phyloP scores from a whole-genome alignment of 2,888 invertebrate species.

The Epiblema foenella region DNA sequence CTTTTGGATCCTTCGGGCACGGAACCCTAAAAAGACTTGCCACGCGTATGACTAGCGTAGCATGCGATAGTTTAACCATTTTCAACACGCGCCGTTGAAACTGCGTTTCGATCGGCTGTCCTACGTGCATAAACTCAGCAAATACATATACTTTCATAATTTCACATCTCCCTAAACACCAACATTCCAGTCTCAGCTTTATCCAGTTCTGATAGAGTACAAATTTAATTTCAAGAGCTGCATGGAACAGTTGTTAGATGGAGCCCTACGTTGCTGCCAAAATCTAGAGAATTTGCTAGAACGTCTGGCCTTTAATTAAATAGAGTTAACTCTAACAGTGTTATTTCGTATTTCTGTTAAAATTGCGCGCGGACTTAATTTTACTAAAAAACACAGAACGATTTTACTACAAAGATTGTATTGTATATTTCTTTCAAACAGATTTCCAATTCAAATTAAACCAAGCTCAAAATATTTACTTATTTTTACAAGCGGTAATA shows the following conservation, averaged over 20 bases:
- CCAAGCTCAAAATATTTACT: no score
- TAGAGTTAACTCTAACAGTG: background rate
- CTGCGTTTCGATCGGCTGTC: constrained; percentile 22
- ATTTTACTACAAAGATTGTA: no score
- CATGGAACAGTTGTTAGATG: background rate
- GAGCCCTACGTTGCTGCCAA: constrained; percentile 4
- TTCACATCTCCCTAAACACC: background rate
- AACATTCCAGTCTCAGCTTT: background rate
- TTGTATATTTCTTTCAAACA: no score
- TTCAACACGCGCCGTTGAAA: constrained; percentile 21
- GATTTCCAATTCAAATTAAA: no score
- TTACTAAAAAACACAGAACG: background rate
- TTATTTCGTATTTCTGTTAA: background rate
- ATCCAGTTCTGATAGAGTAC: background rate
- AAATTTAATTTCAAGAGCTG: background rate
- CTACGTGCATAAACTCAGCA: constrained; percentile 23
- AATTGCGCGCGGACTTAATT: constrained; percentile 3
- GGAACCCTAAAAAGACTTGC: no score
- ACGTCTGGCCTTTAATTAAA: constrained; percentile 18
- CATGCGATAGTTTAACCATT: constrained; percentile 32
- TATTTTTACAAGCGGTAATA: no score
- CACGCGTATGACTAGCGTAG: background rate
- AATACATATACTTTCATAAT: no score
- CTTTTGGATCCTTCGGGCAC: no score
- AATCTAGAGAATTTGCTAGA: constrained; percentile 1